Evolutionary conservation across 2,113 vertebrate species (phyloP).

Genomic region (Scomber colias): DNA sequence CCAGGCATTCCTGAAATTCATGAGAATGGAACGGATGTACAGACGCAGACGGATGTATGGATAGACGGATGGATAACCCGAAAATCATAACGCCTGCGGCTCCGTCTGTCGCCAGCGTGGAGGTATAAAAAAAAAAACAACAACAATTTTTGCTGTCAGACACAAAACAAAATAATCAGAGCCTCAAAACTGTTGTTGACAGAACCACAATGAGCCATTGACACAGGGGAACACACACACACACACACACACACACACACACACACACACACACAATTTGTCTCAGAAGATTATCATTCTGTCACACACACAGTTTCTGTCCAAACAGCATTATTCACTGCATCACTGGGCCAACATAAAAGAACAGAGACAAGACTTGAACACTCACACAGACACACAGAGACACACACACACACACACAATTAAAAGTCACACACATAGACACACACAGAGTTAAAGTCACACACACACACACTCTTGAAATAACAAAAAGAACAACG

Average conservation of each 20-base stretch:
- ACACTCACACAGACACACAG: not conserved
- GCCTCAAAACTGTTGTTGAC: not conserved
- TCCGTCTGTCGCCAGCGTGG: too few relatives aligned
- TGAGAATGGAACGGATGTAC: too few relatives aligned
- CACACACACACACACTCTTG: not conserved
- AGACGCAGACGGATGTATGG: too few relatives aligned
- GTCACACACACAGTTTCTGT: slow-evolving; percentile 44
- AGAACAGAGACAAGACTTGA: slow-evolving; percentile 1
- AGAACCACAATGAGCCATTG: slow-evolving; percentile 6
- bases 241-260: slow-evolving; percentile 7
- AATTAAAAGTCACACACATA: slow-evolving; percentile 1
- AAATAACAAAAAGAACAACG: slow-evolving; percentile 21
- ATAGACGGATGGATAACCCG: too few relatives aligned
- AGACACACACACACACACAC: not conserved
- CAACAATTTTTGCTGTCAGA: not conserved
- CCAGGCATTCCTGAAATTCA: too few relatives aligned
- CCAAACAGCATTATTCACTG: slow-evolving; percentile 50
- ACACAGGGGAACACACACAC: not conserved
- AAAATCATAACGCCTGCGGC: too few relatives aligned
- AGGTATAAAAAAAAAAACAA: too few relatives aligned
- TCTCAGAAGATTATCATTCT: slow-evolving; percentile 40
- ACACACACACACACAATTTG: slow-evolving; percentile 24
- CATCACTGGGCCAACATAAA: slow-evolving; percentile 53
- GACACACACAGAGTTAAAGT: not conserved
- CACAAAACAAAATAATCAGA: slow-evolving; percentile 11